A percentile compares a stretch with the other conserved stretches of the same genome.
Evolutionary conservation across 2,888 invertebrate species (phyloP).

Genomic region (Oscheius sp.): DNA sequence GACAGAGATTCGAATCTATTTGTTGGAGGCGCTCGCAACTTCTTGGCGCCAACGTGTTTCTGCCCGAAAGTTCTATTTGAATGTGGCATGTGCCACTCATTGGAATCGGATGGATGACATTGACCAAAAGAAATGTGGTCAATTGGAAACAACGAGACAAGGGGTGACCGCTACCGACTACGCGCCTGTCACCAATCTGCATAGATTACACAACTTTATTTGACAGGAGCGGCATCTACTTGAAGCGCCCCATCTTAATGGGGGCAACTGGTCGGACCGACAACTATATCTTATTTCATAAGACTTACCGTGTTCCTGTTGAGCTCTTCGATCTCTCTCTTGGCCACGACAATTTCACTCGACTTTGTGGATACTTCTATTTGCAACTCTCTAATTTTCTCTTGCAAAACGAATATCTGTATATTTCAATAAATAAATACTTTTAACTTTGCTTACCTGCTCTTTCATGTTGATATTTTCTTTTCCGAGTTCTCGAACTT

Average conservation of each 20-base stretch:
- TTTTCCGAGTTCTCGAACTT: slow-evolving; percentile 60
- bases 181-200: slow-evolving; percentile 36
- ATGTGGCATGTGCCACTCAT: too few species aligned
- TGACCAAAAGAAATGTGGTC: too few species aligned
- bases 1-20: slow-evolving; percentile 15
- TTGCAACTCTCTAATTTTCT: slow-evolving; percentile 65
- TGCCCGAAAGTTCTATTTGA: background rate
- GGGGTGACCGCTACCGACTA: slow-evolving; percentile 1
- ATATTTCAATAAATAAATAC: background rate
- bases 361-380: slow-evolving; percentile 55
- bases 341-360: slow-evolving; percentile 61
- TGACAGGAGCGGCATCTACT: slow-evolving; percentile 28
- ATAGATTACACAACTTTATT: slow-evolving; percentile 34
- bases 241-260: slow-evolving; percentile 25
- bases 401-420: slow-evolving; percentile 60
- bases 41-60: background rate
- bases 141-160: background rate
- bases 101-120: too few species aligned
- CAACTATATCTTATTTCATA: background rate
- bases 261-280: slow-evolving; percentile 27
- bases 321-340: slow-evolving; percentile 66
- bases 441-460: slow-evolving; percentile 50
- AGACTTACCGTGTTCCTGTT: slow-evolving; percentile 59
- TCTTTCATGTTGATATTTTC: slow-evolving; percentile 70
- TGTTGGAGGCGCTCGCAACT: background rate